These are phyloP conservation scores for Prosapia bicincta DNA, from an alignment of 2,888 invertebrate species.

Conservation along the genomic window DNA sequence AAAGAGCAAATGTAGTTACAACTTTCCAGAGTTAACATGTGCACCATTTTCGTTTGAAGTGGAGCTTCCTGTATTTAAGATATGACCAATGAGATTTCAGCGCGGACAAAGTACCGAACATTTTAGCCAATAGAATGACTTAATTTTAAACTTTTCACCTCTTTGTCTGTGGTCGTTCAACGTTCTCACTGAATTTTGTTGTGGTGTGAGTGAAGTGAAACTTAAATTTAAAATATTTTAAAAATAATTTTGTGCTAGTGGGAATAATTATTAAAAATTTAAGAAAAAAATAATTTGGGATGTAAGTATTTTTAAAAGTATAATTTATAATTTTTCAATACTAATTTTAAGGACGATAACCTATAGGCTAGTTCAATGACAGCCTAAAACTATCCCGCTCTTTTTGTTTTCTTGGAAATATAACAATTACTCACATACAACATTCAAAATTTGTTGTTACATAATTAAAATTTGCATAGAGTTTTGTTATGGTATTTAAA, in stretches of 20 bases:
- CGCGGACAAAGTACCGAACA: slow-evolving; percentile 13
- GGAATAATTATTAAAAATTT: not conserved
- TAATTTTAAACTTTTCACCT: slow-evolving; percentile 21
- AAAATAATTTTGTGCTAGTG: not conserved
- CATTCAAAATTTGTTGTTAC: no score
- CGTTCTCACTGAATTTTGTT: not conserved
- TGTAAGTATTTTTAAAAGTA: not conserved
- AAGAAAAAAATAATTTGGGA: not conserved
- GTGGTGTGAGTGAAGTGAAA: not conserved
- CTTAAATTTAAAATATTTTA: slow-evolving; percentile 1
- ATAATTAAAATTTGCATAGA: no score
- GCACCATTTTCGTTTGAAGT: not conserved
- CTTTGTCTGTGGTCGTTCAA: slow-evolving; percentile 18
- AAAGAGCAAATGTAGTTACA: not conserved
- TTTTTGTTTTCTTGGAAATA: not conserved
- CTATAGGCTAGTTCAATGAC: not conserved
- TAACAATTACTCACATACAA: no score
- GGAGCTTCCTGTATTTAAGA: not conserved
- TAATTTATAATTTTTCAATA: not conserved
- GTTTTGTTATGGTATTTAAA: no score
- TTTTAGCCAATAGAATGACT: slow-evolving; percentile 14
- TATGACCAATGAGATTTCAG: slow-evolving; percentile 4
- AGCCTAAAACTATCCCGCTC: not conserved
- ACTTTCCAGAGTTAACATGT: not conserved
- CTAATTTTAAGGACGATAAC: slow-evolving; percentile 37